These are phyloP conservation scores for Cyclophora albipunctata DNA, from an alignment of 2,888 invertebrate genomes.

Conservation along the genomic window DNA sequence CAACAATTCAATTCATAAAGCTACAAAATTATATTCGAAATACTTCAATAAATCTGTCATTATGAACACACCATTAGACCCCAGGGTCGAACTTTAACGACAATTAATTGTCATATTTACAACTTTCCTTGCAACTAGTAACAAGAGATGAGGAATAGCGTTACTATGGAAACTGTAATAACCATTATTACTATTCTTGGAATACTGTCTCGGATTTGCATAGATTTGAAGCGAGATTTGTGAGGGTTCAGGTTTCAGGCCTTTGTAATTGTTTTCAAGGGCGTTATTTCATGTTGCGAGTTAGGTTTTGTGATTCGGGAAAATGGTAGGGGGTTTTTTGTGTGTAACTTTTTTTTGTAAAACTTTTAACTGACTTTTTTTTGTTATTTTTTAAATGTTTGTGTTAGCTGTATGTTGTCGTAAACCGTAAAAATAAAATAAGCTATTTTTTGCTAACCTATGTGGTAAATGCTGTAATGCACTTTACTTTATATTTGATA, in stretches of 20 bases:
- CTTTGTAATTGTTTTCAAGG: no score
- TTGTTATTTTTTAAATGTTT: no score
- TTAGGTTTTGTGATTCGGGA: slow-evolving; percentile 1
- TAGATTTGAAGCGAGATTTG: not conserved
- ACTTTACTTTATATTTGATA: no score
- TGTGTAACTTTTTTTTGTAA: no score
- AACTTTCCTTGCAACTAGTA: slow-evolving; percentile 36
- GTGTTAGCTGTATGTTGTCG: no score
- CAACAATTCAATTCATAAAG: not conserved
- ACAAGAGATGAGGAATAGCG: slow-evolving; percentile 45
- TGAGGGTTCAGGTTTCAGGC: not conserved
- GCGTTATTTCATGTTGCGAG: no score
- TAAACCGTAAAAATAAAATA: no score
- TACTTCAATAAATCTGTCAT: not conserved
- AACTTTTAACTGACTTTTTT: no score
- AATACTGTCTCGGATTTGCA: slow-evolving; percentile 4
- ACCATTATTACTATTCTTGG: slow-evolving; percentile 16
- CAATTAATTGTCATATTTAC: slow-evolving; percentile 55
- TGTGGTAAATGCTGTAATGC: no score
- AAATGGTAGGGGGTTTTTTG: no score
- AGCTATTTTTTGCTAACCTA: no score
- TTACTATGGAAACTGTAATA: slow-evolving; percentile 35
- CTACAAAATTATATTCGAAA: not conserved
- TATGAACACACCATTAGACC: slow-evolving; percentile 10
- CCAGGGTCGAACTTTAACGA: slow-evolving; percentile 18